phyloP scores from a whole-genome alignment of 2,888 invertebrate species.

The Leptinotarsa haldemani region DNA sequence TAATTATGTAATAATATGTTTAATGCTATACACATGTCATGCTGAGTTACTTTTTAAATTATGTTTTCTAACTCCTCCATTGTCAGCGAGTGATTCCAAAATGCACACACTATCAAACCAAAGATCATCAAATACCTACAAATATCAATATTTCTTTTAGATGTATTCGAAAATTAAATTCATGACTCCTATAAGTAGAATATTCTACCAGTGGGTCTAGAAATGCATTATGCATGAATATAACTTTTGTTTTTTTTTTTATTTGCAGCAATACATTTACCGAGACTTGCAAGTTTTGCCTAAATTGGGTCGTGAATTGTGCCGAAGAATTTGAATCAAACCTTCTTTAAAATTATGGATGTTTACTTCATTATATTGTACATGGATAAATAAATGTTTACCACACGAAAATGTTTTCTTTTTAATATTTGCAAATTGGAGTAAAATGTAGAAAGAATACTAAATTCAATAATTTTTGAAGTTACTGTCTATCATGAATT shows the following conservation, averaged over 20 bases:
- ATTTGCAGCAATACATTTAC: neutral
- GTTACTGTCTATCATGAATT: no score
- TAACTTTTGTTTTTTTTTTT: conserved; percentile 5
- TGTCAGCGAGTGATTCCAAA: no score
- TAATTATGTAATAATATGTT: no score
- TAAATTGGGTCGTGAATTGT: conserved; percentile 5
- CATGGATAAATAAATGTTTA: neutral
- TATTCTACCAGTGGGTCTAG: neutral
- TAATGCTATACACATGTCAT: no score
- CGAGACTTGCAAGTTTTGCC: conserved; percentile 10
- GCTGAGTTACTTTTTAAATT: no score
- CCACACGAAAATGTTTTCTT: neutral
- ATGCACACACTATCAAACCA: no score
- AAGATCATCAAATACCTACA: neutral
- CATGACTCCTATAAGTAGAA: neutral
- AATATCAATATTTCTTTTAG: neutral
- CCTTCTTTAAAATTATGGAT: neutral
- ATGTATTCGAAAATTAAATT: neutral
- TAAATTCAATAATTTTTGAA: neutral
- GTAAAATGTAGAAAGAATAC: neutral
- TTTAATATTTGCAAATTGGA: neutral
- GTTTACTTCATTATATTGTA: neutral
- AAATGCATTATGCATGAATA: neutral
- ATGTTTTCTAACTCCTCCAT: no score
- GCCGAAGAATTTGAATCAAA: neutral